phyloP scores from a whole-genome alignment of 64 coral and sea anemone species.

The Catalaphyllia jardinei region DNA sequence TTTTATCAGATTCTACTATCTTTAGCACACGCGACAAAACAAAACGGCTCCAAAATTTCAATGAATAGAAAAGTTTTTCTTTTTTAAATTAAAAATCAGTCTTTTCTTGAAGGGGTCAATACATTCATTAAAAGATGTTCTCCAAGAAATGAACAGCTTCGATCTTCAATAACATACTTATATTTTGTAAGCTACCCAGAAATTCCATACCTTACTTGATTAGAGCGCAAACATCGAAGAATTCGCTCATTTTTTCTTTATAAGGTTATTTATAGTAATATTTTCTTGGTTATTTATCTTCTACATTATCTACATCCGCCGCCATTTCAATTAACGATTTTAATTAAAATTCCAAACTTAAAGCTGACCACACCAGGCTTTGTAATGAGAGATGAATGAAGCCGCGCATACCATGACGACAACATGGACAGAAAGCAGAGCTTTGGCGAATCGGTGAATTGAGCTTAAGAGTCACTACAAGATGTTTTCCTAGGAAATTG shows the following conservation, averaged over 20 bases:
- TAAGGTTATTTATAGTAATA: background rate
- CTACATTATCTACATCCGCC: background rate
- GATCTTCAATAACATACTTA: background rate
- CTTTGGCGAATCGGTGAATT: no score
- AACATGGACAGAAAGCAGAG: background rate
- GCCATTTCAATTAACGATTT: conserved; percentile 1
- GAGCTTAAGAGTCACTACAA: no score
- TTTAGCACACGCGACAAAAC: no score
- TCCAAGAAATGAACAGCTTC: background rate
- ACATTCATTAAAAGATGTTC: background rate
- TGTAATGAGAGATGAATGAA: background rate
- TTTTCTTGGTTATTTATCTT: background rate
- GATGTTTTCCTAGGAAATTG: no score
- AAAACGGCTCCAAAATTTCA: no score
- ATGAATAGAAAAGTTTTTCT: no score
- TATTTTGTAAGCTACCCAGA: background rate
- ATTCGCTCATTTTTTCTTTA: background rate
- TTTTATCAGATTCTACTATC: no score
- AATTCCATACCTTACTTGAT: background rate
- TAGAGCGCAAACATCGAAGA: background rate
- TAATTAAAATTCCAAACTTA: conserved; percentile 17
- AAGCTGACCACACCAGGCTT: background rate
- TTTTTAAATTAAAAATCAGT: no score
- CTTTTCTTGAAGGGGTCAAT: background rate
- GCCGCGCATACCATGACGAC: background rate